A percentile compares a stretch with the other conserved stretches of the same genome.
Evolutionary conservation across 2,888 invertebrate species (phyloP).

Genomic region (Drosophila kokeensis): DNA sequence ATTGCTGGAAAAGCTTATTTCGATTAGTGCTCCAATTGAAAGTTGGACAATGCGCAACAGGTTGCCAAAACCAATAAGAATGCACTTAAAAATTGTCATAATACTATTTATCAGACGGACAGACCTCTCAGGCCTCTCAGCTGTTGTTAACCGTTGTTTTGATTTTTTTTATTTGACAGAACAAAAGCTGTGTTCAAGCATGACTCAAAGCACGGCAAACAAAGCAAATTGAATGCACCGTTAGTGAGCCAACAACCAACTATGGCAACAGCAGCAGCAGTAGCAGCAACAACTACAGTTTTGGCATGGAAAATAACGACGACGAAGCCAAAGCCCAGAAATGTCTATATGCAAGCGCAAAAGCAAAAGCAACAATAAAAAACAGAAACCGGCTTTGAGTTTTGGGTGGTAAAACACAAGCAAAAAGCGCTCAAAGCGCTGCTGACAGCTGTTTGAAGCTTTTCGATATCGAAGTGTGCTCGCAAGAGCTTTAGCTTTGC

Average conservation of each 20-base stretch:
- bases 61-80: slow-evolving; percentile 22
- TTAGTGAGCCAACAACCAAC: slow-evolving; percentile 47
- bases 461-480: slow-evolving; percentile 23
- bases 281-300: slow-evolving; percentile 15
- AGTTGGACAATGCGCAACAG: slow-evolving; percentile 29
- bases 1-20: slow-evolving; percentile 25
- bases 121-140: slow-evolving; percentile 34
- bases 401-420: slow-evolving; percentile 12
- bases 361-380: slow-evolving; percentile 5
- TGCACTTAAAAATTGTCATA: slow-evolving; percentile 10
- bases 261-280: slow-evolving; percentile 18
- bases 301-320: slow-evolving; percentile 39
- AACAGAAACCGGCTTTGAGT: slow-evolving; percentile 52
- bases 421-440: slow-evolving; percentile 29
- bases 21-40: slow-evolving; percentile 2
- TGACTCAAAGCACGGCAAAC: slow-evolving; percentile 53
- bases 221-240: slow-evolving; percentile 63
- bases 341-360: slow-evolving; percentile 41
- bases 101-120: slow-evolving; percentile 16
- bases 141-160: slow-evolving; percentile 23
- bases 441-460: slow-evolving; percentile 48
- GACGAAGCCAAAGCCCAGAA: slow-evolving; percentile 25
- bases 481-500: slow-evolving; percentile 42
- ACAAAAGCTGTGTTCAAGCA: slow-evolving; percentile 24
- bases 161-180: slow-evolving; percentile 9